phyloP scores from a whole-genome alignment of 2,888 invertebrate species.

The Conus canariensis region DNA sequence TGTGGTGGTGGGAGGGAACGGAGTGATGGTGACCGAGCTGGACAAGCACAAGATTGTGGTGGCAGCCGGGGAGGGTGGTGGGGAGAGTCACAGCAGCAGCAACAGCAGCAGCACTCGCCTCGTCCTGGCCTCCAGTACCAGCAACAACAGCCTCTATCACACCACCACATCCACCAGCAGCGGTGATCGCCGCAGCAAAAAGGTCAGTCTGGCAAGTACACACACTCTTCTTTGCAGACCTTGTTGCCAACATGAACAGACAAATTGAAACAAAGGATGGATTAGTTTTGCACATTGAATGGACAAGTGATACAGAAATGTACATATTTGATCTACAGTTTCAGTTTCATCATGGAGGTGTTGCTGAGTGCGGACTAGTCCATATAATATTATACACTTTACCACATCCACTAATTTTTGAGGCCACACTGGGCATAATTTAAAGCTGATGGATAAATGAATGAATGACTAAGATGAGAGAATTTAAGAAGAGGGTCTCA shows the following conservation, averaged over 20 bases:
- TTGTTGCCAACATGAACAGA: neutral
- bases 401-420: no score
- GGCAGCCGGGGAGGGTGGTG: conserved; percentile 18
- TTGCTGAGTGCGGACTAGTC: no score
- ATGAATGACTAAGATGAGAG: no score
- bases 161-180: conserved; percentile 14
- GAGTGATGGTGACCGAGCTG: conserved; percentile 65
- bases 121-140: conserved; percentile 40
- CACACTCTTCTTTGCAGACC: neutral
- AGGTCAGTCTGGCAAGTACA: conserved; percentile 8
- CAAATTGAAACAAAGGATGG: neutral
- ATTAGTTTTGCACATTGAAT: neutral
- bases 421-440: no score
- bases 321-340: no score
- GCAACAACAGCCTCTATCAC: conserved; percentile 44
- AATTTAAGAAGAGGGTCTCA: no score
- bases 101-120: conserved; percentile 40
- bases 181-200: conserved; percentile 27
- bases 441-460: no score
- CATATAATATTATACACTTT: no score
- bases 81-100: conserved; percentile 7
- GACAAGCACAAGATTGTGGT: conserved; percentile 28
- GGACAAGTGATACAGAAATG: neutral
- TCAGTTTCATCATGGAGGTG: no score
- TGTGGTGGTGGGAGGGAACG: conserved; percentile 86